phyloP scores from a whole-genome alignment of 2,888 invertebrate genomes.

The Drosophila austrosaltans region DNA sequence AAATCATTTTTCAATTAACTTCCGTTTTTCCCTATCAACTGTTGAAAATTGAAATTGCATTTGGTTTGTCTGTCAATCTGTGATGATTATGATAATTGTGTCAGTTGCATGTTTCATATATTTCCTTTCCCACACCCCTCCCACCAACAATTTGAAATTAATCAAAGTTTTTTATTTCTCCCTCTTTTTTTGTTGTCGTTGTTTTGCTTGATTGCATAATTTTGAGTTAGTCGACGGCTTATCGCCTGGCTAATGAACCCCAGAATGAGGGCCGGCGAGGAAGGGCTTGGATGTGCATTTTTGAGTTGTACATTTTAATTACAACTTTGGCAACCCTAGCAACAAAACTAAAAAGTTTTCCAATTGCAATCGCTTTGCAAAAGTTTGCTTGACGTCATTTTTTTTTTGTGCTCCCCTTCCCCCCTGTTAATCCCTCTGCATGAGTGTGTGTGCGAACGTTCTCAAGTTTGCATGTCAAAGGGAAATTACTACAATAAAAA shows the following conservation, averaged over 20 bases:
- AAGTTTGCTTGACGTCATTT: slow-evolving; percentile 55
- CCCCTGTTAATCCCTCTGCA: neutral
- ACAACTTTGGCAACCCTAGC: slow-evolving; percentile 27
- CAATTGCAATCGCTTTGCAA: slow-evolving; percentile 50
- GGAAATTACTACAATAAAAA: slow-evolving; percentile 56
- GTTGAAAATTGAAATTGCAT: slow-evolving; percentile 7
- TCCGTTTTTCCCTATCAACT: neutral
- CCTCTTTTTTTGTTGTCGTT: neutral
- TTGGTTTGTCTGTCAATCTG: neutral
- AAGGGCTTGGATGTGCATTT: slow-evolving; percentile 7
- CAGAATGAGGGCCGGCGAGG: neutral
- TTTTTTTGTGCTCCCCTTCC: neutral
- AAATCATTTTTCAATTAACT: slow-evolving; percentile 6
- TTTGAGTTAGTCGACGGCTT: slow-evolving; percentile 9
- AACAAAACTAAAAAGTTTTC: slow-evolving; percentile 43
- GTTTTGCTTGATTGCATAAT: slow-evolving; percentile 4
- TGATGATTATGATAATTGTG: neutral
- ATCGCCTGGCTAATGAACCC: slow-evolving; percentile 45
- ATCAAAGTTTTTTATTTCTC: neutral
- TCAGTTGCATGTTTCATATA: neutral
- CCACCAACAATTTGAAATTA: neutral
- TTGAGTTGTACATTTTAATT: slow-evolving; percentile 48
- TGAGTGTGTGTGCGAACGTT: slow-evolving; percentile 9
- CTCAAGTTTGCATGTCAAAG: slow-evolving; percentile 71
- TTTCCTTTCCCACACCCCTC: neutral